These are phyloP conservation scores for Trichechus manatus DNA, from an alignment of 2,113 vertebrate genomes.

Conservation along the genomic window DNA sequence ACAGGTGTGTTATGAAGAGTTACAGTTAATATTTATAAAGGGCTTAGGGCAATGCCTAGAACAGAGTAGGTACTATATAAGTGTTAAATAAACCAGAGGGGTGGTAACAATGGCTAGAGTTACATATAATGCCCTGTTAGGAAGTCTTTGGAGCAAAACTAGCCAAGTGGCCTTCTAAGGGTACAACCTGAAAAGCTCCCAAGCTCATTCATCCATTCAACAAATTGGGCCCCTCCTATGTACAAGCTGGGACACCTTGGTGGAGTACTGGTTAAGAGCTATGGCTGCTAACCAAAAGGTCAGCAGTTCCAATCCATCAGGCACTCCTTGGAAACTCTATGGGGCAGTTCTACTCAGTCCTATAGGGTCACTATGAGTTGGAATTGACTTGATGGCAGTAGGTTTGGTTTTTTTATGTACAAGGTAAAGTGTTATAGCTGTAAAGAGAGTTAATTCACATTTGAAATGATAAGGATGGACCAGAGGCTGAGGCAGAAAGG, in stretches of 20 bases:
- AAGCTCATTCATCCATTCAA: background rate
- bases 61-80: background rate
- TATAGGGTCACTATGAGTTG: too few relatives aligned
- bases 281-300: too few relatives aligned
- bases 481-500: background rate
- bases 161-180: background rate
- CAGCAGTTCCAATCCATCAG: too few relatives aligned
- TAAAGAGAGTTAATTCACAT: background rate
- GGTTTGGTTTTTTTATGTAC: too few relatives aligned
- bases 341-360: too few relatives aligned
- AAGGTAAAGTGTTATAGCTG: background rate
- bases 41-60: too few relatives aligned
- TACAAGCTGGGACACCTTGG: too few relatives aligned
- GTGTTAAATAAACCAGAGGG: background rate
- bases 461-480: background rate
- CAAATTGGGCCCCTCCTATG: too few relatives aligned
- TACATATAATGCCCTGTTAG: background rate
- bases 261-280: too few relatives aligned
- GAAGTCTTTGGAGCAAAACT: background rate
- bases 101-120: background rate
- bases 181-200: background rate
- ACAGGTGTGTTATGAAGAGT: background rate
- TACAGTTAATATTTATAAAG: slow-evolving; percentile 27
- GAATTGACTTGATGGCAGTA: too few relatives aligned
- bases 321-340: too few relatives aligned